These are phyloP conservation scores for Gavia stellata DNA, from an alignment of 2,113 vertebrate genomes.

Conservation along the genomic window DNA sequence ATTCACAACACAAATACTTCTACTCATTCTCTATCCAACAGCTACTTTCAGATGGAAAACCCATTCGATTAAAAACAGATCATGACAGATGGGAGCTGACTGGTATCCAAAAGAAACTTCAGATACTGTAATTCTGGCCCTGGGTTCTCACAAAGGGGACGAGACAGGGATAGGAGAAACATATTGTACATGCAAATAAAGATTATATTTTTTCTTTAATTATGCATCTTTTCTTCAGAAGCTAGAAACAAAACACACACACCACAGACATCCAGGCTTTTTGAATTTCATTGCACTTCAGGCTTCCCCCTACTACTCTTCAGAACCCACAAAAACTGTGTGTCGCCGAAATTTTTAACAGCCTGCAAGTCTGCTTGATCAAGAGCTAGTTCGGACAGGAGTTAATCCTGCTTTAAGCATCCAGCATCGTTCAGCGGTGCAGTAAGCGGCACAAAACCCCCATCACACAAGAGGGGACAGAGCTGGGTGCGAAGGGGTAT, in stretches of 20 bases:
- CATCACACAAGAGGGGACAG: not conserved
- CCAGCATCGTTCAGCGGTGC: not conserved
- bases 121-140: constrained; percentile 44
- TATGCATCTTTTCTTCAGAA: not conserved
- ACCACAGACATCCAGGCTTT: not conserved
- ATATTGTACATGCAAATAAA: not conserved
- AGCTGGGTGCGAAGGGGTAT: not conserved
- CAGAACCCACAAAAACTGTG: not conserved
- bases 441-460: not conserved
- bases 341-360: not conserved
- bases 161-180: not conserved
- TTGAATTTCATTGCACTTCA: not conserved
- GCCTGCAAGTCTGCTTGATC: not conserved
- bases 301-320: not conserved
- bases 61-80: constrained; percentile 53
- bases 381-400: not conserved
- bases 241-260: not conserved
- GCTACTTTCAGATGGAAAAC: constrained; percentile 61
- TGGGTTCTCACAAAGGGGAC: constrained; percentile 21
- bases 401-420: not conserved
- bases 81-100: constrained; percentile 39
- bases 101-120: constrained; percentile 44
- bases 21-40: constrained; percentile 10
- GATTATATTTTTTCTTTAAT: not conserved
- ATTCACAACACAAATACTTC: constrained; percentile 57